Conservation (phyloP, 2,888 invertebrate genomes). For the Acanthacorydalis orientalis region DNA sequence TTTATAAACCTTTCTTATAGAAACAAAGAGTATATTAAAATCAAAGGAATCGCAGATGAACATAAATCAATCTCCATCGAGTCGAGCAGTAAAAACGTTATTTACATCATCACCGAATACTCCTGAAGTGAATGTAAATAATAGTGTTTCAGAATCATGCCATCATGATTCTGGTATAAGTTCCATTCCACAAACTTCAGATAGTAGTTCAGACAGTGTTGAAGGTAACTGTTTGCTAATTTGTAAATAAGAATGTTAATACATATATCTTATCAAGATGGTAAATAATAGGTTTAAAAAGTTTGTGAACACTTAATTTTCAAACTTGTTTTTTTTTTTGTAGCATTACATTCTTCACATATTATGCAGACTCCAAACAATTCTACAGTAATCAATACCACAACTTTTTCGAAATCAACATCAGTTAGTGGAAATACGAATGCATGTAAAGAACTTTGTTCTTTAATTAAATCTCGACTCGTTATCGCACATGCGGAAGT, state of each 20-base stretch:
- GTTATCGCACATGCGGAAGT: slow-evolving; percentile 65
- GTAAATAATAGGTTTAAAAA: not conserved
- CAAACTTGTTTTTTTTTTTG: not conserved
- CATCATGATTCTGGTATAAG: not conserved
- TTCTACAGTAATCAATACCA: too few relatives aligned
- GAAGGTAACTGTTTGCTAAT: not conserved
- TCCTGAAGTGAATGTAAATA: too few relatives aligned
- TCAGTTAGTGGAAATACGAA: slow-evolving; percentile 23
- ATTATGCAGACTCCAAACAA: not conserved
- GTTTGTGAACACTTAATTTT: not conserved
- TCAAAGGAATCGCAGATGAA: too few relatives aligned
- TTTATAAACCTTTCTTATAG: too few relatives aligned
- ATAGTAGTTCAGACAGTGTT: not conserved
- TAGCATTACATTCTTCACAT: not conserved
- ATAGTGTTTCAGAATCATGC: too few relatives aligned
- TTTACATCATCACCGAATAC: too few relatives aligned
- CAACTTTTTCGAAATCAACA: slow-evolving; percentile 10
- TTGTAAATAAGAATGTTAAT: not conserved
- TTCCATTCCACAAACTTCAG: not conserved
- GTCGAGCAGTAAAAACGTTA: too few relatives aligned
- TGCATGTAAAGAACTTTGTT: slow-evolving; percentile 60
- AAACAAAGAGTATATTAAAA: too few relatives aligned
- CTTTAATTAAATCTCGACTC: slow-evolving; percentile 61
- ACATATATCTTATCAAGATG: not conserved
- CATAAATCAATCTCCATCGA: too few relatives aligned